phyloP scores from a whole-genome alignment of 1,140 invertebrate genomes.

The Drosophila sucinea region DNA sequence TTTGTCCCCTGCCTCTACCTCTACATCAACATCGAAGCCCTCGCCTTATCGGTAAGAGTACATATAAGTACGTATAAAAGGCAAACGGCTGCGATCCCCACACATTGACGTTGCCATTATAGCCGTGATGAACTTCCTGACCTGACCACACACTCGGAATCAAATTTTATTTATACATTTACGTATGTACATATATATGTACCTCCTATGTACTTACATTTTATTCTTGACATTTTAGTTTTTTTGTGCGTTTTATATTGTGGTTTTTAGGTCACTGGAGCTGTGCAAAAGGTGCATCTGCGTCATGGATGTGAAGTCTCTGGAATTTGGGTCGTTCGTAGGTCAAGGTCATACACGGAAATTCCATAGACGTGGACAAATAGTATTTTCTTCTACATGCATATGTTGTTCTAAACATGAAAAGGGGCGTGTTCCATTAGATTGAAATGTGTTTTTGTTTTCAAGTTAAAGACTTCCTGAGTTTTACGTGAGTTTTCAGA shows the following conservation, averaged over 20 bases:
- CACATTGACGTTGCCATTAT: constrained; percentile 6
- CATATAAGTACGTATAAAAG: neutral
- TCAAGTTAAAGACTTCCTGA: neutral
- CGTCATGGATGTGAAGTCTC: neutral
- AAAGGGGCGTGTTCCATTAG: neutral
- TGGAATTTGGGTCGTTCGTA: constrained; percentile 1
- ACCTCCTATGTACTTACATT: neutral
- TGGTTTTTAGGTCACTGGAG: constrained; percentile 17
- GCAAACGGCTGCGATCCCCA: constrained; percentile 11
- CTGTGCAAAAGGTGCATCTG: constrained; percentile 1
- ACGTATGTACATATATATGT: neutral
- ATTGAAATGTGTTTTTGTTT: constrained; percentile 9
- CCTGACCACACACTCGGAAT: constrained; percentile 8
- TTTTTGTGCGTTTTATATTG: neutral
- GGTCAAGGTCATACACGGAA: neutral
- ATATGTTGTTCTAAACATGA: neutral
- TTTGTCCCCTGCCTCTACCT: constrained; percentile 44
- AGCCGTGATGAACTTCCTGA: constrained; percentile 7
- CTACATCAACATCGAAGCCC: neutral
- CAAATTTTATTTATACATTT: neutral
- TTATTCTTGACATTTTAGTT: neutral
- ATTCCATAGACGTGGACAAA: neutral
- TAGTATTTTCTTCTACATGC: neutral
- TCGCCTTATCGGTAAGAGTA: constrained; percentile 41
- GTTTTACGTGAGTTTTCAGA: neutral